phyloP scores from a whole-genome alignment of 2,888 invertebrate species.

The Oxytorus armatus region DNA sequence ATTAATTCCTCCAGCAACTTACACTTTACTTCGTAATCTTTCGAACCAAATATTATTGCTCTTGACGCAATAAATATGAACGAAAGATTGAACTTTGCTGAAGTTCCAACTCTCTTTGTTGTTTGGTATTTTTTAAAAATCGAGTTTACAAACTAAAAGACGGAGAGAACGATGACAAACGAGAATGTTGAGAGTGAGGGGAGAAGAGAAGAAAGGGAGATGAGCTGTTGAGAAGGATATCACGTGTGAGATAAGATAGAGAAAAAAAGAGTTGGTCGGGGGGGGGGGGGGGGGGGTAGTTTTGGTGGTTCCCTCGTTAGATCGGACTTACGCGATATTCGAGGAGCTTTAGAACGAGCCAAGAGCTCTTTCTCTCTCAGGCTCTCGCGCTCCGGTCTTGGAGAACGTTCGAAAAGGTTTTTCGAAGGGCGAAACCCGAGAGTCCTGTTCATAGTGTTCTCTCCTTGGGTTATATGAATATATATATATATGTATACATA shows the following conservation, averaged over 20 bases:
- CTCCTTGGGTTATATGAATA: no score
- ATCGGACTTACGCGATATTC: constrained; percentile 77
- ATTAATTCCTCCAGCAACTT: no score
- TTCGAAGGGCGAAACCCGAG: constrained; percentile 79
- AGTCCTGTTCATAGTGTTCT: constrained; percentile 70
- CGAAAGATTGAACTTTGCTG: no score
- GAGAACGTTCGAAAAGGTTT: constrained; percentile 43
- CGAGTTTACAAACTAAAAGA: constrained; percentile 29
- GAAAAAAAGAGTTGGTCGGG: constrained; percentile 8
- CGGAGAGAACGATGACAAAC: constrained; percentile 52
- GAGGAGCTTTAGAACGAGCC: constrained; percentile 71
- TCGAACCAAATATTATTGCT: no score
- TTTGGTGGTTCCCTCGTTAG: constrained; percentile 72
- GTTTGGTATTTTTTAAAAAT: no score
- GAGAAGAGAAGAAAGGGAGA: constrained; percentile 46
- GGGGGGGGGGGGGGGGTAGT: no score
- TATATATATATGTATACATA: background rate
- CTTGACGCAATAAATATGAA: no score
- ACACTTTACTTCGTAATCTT: no score
- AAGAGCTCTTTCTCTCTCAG: constrained; percentile 35
- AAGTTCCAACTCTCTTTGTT: constrained; percentile 7
- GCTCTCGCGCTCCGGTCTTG: constrained; percentile 4
- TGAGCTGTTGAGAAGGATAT: constrained; percentile 64
- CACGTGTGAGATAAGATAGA: constrained; percentile 52
- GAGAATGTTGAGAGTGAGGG: constrained; percentile 34